A percentile compares a stretch with the other conserved stretches of the same genome.
Evolutionary conservation across 2,113 vertebrate species (phyloP).

Genomic region (Otus sunia): DNA sequence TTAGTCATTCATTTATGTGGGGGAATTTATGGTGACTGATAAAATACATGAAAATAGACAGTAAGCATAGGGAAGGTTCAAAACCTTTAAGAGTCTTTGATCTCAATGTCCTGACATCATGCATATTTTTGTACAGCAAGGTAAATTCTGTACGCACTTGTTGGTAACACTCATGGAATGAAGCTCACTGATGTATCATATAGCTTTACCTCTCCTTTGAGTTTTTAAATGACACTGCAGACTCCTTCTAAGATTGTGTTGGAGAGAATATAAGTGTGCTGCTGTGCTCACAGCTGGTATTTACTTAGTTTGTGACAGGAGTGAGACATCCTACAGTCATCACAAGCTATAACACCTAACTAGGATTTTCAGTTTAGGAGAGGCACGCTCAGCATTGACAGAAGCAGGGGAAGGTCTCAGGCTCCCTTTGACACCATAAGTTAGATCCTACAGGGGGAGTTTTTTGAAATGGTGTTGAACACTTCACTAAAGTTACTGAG

Average conservation of each 20-base stretch:
- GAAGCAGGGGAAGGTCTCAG: neutral
- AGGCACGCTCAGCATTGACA: neutral
- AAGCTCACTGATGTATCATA: neutral
- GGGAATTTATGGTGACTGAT: neutral
- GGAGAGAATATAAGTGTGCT: neutral
- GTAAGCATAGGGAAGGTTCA: neutral
- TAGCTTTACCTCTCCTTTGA: neutral
- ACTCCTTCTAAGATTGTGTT: neutral
- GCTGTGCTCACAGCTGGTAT: neutral
- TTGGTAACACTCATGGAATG: neutral
- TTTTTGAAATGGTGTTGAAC: neutral
- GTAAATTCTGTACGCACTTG: accelerated
- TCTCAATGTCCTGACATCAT: neutral
- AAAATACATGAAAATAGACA: neutral
- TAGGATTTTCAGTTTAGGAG: neutral
- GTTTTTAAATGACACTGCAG: neutral
- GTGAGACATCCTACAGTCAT: neutral
- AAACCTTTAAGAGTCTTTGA: neutral
- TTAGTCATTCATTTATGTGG: neutral
- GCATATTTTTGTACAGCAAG: neutral
- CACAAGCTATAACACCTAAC: neutral
- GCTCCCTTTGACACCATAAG: neutral
- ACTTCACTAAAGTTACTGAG: neutral
- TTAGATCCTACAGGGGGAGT: neutral
- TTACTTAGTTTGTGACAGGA: neutral